These are phyloP conservation scores for Moxostoma hubbsi DNA, from an alignment of 2,797 vertebrate species.

Conservation along the genomic window DNA sequence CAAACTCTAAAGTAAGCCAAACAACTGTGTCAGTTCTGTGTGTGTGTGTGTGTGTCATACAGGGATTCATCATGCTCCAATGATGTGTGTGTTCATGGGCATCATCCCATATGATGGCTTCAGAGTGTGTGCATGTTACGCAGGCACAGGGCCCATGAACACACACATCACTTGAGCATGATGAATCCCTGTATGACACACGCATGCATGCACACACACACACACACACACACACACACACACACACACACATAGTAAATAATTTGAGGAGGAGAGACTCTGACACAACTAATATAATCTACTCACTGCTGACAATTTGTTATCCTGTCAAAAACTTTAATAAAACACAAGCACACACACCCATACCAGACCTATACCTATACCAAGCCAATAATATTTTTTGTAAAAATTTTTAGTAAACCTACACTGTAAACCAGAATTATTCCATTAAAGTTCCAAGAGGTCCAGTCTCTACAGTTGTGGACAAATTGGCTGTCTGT, in stretches of 20 bases:
- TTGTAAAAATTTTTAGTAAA: too few relatives aligned
- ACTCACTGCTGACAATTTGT: not conserved
- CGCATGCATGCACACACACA: slow-evolving; percentile 46
- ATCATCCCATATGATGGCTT: slow-evolving; percentile 45
- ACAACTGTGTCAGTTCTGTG: slow-evolving; percentile 60
- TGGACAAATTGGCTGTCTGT: too few relatives aligned
- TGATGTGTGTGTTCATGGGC: slow-evolving; percentile 31
- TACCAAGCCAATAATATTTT: too few relatives aligned
- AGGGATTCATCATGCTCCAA: slow-evolving; percentile 19
- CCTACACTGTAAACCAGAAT: too few relatives aligned
- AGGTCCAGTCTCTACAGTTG: too few relatives aligned
- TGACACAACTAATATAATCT: slow-evolving; percentile 29
- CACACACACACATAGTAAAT: slow-evolving; percentile 48
- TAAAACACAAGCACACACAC: too few relatives aligned
- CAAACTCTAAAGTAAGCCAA: slow-evolving; percentile 59
- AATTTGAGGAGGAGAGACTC: slow-evolving; percentile 26
- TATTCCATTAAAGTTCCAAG: too few relatives aligned
- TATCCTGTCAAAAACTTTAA: not conserved
- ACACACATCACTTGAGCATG: slow-evolving; percentile 33
- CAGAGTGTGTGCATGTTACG: slow-evolving; percentile 27
- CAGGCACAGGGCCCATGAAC: slow-evolving; percentile 16
- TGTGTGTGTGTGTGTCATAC: slow-evolving; percentile 21
- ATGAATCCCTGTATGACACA: slow-evolving; percentile 38
- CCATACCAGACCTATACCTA: too few relatives aligned
- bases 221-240: too few relatives aligned